A percentile compares a stretch with the other conserved stretches of the same genome.
Conservation (phyloP, 2,888 invertebrate species). For the Hipparchia sbordonii region DNA sequence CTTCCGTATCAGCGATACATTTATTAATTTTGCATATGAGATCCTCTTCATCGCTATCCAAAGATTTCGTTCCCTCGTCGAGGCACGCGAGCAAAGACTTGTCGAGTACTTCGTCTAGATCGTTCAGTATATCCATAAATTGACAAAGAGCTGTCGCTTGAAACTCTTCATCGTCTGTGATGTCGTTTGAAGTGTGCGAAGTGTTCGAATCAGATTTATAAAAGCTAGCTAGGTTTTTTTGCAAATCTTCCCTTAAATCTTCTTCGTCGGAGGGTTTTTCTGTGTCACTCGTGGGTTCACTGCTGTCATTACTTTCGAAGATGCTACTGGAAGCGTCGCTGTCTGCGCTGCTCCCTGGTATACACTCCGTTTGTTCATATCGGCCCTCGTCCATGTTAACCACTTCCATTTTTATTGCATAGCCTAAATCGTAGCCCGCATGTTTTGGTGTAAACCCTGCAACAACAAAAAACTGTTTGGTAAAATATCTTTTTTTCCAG, state of each 20-base stretch:
- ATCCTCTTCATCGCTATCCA: conserved; percentile 76
- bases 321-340: conserved; percentile 68
- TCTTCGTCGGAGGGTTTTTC: conserved; percentile 69
- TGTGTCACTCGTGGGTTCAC: conserved; percentile 58
- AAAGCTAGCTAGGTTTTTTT: conserved; percentile 74
- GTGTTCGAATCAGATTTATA: conserved; percentile 76
- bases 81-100: conserved; percentile 76
- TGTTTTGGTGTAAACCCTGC: conserved; percentile 68
- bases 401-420: conserved; percentile 78
- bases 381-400: conserved; percentile 69
- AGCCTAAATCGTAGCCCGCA: conserved; percentile 73
- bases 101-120: conserved; percentile 83
- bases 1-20: conserved; percentile 59
- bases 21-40: conserved; percentile 75
- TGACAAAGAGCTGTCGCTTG: conserved; percentile 77
- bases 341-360: conserved; percentile 65
- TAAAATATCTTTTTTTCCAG: too few species aligned
- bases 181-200: conserved; percentile 68
- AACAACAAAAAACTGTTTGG: conserved; percentile 50
- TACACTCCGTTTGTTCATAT: conserved; percentile 66
- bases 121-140: conserved; percentile 82
- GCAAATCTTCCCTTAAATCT: conserved; percentile 71
- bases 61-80: conserved; percentile 63
- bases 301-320: conserved; percentile 64
- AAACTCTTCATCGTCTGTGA: conserved; percentile 76